These are phyloP conservation scores for Plectrocnemia conspersa DNA, from an alignment of 1,140 invertebrate species.

Conservation along the genomic window DNA sequence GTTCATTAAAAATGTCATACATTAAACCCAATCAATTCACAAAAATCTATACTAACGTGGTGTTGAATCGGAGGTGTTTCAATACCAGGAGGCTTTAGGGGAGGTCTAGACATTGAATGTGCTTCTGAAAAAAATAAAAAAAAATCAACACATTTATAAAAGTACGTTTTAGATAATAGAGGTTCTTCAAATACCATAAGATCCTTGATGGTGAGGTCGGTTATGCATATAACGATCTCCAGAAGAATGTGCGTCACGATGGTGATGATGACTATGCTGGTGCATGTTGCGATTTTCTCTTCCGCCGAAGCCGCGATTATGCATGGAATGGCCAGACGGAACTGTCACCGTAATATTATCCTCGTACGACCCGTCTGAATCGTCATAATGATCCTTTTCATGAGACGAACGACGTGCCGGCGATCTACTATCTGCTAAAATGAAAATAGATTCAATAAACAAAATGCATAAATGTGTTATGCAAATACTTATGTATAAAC, in stretches of 20 bases:
- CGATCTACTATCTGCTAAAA: constrained; percentile 6
- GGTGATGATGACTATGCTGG: background rate
- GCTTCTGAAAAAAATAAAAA: constrained; percentile 36
- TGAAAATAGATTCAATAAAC: too few relatives aligned
- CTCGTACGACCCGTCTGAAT: constrained; percentile 53
- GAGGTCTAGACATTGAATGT: constrained; percentile 14
- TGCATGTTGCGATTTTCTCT: constrained; percentile 1
- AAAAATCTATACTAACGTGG: constrained; percentile 30
- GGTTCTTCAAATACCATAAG: constrained; percentile 1
- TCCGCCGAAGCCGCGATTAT: constrained; percentile 1
- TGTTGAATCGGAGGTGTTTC: constrained; percentile 37
- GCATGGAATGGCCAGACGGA: constrained; percentile 41
- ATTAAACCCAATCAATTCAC: constrained; percentile 12
- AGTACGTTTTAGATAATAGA: constrained; percentile 6
- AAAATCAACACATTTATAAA: constrained; percentile 11
- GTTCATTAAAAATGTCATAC: constrained; percentile 35
- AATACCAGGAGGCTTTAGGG: constrained; percentile 39
- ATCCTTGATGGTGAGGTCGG: constrained; percentile 1
- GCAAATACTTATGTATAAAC: background rate
- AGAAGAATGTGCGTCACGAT: background rate
- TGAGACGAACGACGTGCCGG: background rate
- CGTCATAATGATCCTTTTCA: constrained; percentile 37
- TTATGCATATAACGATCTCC: constrained; percentile 8
- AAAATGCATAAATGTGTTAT: background rate
- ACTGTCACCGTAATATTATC: constrained; percentile 56